Conservation (phyloP, 2,888 invertebrate genomes). For the Atrina japonica region DNA sequence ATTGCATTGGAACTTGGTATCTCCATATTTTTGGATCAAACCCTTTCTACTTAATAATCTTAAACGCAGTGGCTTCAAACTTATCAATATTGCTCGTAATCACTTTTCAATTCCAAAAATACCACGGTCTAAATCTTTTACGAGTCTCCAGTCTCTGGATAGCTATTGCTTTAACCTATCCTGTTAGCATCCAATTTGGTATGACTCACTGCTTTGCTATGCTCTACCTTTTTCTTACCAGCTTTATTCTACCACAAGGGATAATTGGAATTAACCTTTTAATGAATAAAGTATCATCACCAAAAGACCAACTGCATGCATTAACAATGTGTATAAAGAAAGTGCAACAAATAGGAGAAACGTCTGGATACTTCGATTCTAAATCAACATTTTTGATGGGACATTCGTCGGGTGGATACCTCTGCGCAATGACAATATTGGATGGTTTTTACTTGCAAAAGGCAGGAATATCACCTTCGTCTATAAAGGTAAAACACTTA, state of each 20-base stretch:
- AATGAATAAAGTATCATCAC: conserved; percentile 17
- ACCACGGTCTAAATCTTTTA: not conserved
- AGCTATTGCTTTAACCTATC: no score
- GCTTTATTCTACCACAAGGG: conserved; percentile 45
- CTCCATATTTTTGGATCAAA: no score
- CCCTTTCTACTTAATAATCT: not conserved
- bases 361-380: conserved; percentile 32
- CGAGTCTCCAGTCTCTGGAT: no score
- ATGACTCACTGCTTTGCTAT: not conserved
- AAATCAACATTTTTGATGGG: conserved; percentile 63
- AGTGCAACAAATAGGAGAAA: conserved; percentile 44
- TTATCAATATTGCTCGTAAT: conserved; percentile 6
- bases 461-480: conserved; percentile 32
- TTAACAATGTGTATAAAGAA: conserved; percentile 52
- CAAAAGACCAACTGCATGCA: conserved; percentile 50
- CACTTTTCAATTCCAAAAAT: not conserved
- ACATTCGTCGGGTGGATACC: conserved; percentile 69
- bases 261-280: conserved; percentile 46
- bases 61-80: not conserved
- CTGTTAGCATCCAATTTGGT: no score
- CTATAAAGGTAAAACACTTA: conserved; percentile 63
- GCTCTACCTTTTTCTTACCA: conserved; percentile 1
- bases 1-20: no score
- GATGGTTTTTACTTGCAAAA: conserved; percentile 35
- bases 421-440: conserved; percentile 51